These are phyloP conservation scores for Drosophila vallismaia DNA, from an alignment of 2,888 invertebrate genomes.

Conservation along the genomic window DNA sequence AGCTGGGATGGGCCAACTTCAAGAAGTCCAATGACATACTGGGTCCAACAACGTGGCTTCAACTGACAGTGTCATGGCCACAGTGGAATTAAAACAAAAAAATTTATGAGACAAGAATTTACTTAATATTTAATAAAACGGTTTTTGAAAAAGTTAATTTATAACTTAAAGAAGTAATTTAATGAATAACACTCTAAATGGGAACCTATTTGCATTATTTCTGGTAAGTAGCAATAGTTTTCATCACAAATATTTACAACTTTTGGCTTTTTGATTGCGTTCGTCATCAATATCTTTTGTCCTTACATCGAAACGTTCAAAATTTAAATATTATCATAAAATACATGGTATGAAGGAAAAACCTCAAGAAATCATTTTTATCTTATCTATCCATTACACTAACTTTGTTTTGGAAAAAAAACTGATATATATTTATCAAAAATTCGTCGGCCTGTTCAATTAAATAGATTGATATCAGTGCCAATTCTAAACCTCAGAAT, in stretches of 20 bases:
- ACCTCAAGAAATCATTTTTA: not conserved
- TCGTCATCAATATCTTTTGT: no score
- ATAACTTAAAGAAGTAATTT: no score
- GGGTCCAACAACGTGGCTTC: constrained; percentile 35
- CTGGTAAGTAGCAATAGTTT: no score
- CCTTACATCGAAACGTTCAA: no score
- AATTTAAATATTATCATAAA: no score
- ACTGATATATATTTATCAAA: constrained; percentile 1
- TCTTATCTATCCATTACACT: not conserved
- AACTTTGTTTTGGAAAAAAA: not conserved
- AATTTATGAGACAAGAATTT: no score
- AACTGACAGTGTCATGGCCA: constrained; percentile 42
- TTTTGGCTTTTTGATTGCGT: no score
- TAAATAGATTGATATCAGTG: not conserved
- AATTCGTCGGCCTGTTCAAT: not conserved
- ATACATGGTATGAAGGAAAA: not conserved
- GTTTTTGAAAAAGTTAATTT: no score
- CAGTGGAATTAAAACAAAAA: constrained; percentile 43
- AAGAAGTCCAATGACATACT: constrained; percentile 64
- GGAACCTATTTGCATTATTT: no score
- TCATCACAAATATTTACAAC: no score
- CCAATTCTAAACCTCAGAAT: not conserved
- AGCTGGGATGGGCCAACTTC: constrained; percentile 16
- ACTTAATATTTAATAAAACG: no score
- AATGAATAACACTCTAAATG: no score